Base-by-base conservation (phyloP, 53 echinoderm and acorn worm species). In the Actinopyga echinites region DNA sequence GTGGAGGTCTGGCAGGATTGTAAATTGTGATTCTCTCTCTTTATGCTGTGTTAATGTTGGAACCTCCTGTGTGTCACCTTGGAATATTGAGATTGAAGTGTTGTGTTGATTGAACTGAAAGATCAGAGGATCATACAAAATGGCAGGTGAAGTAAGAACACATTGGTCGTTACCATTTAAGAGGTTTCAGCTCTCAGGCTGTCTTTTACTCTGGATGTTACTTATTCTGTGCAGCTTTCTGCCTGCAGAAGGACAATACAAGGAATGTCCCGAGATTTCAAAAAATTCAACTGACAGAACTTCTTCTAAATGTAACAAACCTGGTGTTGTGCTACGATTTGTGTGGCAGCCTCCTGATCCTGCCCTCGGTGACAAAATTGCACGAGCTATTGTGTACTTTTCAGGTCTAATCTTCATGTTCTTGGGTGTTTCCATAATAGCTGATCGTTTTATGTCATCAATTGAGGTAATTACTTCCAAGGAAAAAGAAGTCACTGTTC, bases 391-490 rank as follows among this genome's bases (percentile, higher is more conserved):
- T 29, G 90, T 96, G 34, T 96, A 92, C 89, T 96, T 96, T 65
- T 55, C 89, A 21, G 90, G 87, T 26, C 83, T 96, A 34, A 75
- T 69, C 42, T 96, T 93, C 85, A 92, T 96, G 86, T 96, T 96
- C 82, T 79, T 96, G 45, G 97, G 97, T 8, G 97, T 96, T 15
- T 96, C 97, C 36, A 96, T 96, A 56, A 93, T 96, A 30, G 97
- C 97, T 19, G 97, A 96, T 68, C 92, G 97, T 57, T 96, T 96
- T 57, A 96, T 96, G 97, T 93, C 97, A 2, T 86, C 97, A 32
- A 96, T 96, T 24, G 97, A 96, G 75, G 94, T 96, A 30, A 96
- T 96, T 84, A 96, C 97, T 34, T 96, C 97, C 8, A 96, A 94
- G 74, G 97, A 96, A 74, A 92, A 89, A 60, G 90, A 90, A 74